Evolutionary conservation across 92 coral and sea anemone genomes (phyloP), one percentile per base, ranked within the genome.

Genomic region (Muricea muricata): DNA sequence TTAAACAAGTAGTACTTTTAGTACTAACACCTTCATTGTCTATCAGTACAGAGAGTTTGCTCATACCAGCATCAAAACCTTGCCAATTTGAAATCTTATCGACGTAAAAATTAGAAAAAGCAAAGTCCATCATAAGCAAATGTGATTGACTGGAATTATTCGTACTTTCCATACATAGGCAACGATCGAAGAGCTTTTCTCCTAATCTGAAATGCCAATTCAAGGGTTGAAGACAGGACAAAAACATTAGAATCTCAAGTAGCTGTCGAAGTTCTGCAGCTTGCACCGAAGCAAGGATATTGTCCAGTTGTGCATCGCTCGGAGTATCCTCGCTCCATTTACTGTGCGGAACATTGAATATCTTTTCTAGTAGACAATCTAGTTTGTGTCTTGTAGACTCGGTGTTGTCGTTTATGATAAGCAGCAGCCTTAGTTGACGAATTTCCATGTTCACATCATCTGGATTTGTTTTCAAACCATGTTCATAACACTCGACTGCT

Each of bases 401-500:
- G 1, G 68, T 60, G 68, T 60, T 6, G 9, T 60, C 33, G 28
- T 60, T 23, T 60, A 60, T 60, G 68, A 60, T 60, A 60, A 60
- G 68, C 68, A 60, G 15, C 32, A 60, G 14, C 33, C 68, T 60
- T 4, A 15, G 32, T 29, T 60, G 68, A 24, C 68, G 68, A 60
- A 60, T 60, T 60, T 14, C 32, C 30, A 60, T 60, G 26, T 60
- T 60, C 14, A 60, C 68, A 23, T 60, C 26, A 24, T 60, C 32
- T 24, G 32, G 33, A 23, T 60, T 8, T 8, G 68, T 29, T 60
- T 60, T 25, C 33, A 60, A 23, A 25, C 32, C 68, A 6, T 13
- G 32, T 11, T 60, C 68, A 23, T 60, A 60, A 29, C 68, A 60
- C 68, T 60, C 68, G 15, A 60, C 68, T 60, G 68, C 28, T 60